Evolutionary conservation across 2,888 invertebrate genomes (phyloP).

Genomic region (Ennomos fuscantarius): DNA sequence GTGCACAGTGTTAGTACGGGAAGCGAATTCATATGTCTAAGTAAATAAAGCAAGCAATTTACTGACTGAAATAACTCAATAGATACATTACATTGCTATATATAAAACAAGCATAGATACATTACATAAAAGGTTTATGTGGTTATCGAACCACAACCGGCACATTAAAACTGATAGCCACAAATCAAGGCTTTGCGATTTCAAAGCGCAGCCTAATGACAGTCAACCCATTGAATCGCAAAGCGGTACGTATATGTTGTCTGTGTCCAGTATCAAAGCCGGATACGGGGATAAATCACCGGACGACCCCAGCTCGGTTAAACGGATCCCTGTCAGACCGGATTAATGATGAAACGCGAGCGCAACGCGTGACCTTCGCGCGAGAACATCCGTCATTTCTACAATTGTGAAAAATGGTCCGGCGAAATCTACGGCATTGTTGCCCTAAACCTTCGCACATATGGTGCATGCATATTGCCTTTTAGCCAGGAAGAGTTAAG

Average conservation of each 20-base stretch:
- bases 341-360: slow-evolving; percentile 49
- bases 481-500: background rate
- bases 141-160: slow-evolving; percentile 12
- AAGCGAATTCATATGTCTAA: no score
- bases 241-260: slow-evolving; percentile 38
- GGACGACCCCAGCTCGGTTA: slow-evolving; percentile 36
- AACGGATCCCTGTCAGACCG: slow-evolving; percentile 49
- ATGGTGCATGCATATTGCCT: no score
- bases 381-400: slow-evolving; percentile 37
- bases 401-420: slow-evolving; percentile 38
- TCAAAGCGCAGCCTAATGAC: slow-evolving; percentile 42
- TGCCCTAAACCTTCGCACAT: background rate
- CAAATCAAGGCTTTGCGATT: slow-evolving; percentile 28
- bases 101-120: no score
- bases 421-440: slow-evolving; percentile 12
- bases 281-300: slow-evolving; percentile 50
- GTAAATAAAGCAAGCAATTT: no score
- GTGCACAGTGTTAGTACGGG: no score
- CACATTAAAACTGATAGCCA: slow-evolving; percentile 17
- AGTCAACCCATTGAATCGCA: slow-evolving; percentile 38
- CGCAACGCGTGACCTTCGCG: slow-evolving; percentile 37
- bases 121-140: no score
- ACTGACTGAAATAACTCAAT: no score
- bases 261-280: slow-evolving; percentile 45
- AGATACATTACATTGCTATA: no score